Evolutionary conservation across 2,113 vertebrate species (phyloP).

Genomic region (Limnothrissa miodon): DNA sequence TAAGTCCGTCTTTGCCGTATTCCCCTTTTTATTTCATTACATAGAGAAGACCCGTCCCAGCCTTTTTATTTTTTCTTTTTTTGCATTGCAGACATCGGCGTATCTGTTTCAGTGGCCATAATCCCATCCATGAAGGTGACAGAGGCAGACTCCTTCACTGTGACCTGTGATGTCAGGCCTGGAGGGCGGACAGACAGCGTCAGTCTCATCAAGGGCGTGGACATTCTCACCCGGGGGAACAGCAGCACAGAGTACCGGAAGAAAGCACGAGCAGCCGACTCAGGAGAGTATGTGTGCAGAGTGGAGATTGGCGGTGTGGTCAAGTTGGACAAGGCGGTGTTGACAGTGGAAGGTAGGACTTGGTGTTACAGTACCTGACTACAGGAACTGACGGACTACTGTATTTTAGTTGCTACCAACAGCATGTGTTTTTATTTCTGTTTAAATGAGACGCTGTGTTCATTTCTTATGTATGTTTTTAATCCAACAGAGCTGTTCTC

Average conservation of each 20-base stretch:
- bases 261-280: constrained; percentile 26
- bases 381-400: no score
- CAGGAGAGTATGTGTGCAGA: constrained; percentile 57
- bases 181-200: background rate
- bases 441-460: background rate
- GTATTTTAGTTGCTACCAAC: no score
- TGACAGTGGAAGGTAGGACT: constrained; percentile 64
- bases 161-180: background rate
- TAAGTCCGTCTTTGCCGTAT: background rate
- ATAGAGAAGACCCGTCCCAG: background rate
- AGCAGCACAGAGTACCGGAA: constrained; percentile 36
- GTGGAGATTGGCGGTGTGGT: background rate
- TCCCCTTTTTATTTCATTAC: background rate
- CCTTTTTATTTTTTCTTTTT: constrained; percentile 28
- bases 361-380: no score
- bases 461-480: background rate
- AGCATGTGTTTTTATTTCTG: background rate
- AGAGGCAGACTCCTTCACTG: constrained; percentile 27
- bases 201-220: constrained; percentile 42
- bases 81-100: constrained; percentile 55
- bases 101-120: constrained; percentile 51
- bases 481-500: constrained; percentile 69
- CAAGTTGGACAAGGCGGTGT: constrained; percentile 20
- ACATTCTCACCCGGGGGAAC: constrained; percentile 10
- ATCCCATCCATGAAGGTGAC: constrained; percentile 47